Evolutionary conservation across 2,888 invertebrate species (phyloP), one percentile per base, ranked within the genome.

Genomic region (Hololepta plana): DNA sequence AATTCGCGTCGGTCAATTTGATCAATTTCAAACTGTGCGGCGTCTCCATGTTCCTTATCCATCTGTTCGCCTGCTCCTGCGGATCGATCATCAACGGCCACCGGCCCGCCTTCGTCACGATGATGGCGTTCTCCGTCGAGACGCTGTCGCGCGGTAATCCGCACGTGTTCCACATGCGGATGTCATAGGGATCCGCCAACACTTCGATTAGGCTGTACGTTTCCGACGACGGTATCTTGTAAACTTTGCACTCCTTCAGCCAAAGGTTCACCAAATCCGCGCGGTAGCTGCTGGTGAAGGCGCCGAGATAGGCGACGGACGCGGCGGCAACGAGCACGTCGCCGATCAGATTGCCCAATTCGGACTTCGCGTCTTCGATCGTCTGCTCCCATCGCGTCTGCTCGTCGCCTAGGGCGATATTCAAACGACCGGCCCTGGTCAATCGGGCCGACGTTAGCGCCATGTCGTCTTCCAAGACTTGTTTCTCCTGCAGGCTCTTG

Each of bases 71-170:
- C 68, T 91, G 90, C 46, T 88, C 88, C 49, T 93, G 90, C 0
- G 93, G 93, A 55, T 93, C 91, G 32, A 91, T 87, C 68, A 90
- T 84, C 10, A 93, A 62, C 0, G 91, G 87, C 87, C 84, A 84
- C 8, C 80, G 62, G 4, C 77, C 68, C 3, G 73, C 80, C 43
- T 66, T 69, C 9, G 75, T 87, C 23, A 88, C 87, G 39, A 91
- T 67, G 34, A 93, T 79, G 5, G 84, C 91, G 53, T 91, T 93
- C 53, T 91, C 90, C 3, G 85, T 81, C 6, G 90, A 90, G 29
- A 88, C 73, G 15, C 65, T 58, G 50, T 93, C 91, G 34, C 80
- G 67, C 0, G 93, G 93, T 26, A 93, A 55, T 0, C 90, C 90
- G 42, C 72, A 74, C 12, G 81, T 70, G 51, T 85, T 88, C 91